Base-by-base conservation (phyloP, 2,888 invertebrate genomes). In the Epinotia ramella region DNA sequence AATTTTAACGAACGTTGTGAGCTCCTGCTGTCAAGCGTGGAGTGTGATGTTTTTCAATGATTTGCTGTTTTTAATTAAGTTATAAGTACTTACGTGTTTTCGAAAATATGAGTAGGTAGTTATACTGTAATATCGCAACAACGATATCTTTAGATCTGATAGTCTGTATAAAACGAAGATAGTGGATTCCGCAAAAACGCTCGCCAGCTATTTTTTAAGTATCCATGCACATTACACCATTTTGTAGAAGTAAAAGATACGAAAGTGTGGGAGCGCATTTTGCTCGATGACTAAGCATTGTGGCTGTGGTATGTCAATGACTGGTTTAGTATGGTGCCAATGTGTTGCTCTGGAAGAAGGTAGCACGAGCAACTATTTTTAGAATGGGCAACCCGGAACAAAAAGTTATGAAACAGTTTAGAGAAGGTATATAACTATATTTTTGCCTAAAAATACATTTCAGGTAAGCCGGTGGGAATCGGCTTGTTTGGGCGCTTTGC, bases 281-380 rank as follows among this genome's bases (percentile, higher is more conserved):
- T 66, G 53, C 66, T 28, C 24, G 40, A 71, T 75, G 75, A 75
- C 70, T 53, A 44, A 62, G 75, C 75, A 56, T 56, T 59, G 9
- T 68, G 60, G 20, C n/a, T 57, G 16, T 40, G 40, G 40, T n/a
- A 59, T 73, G 67, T 68, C 73, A 73, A 73, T 76, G 73, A 66
- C 66, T 66, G 75, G 59, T 33, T 60, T 66, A 71, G 63, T 33
- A 7, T 60, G 2, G 66, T 71, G 24, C 28, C 20, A 28, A 57
- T 59, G 44, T 44, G 9, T 74, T 28, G 53, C 1, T n/a, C 16
- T 9, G 7, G 13, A 12, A 16, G 40, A 24, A 2, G 1, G 46
- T 59, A 59, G 13, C 59, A 16, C 13, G 11, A 12, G 16, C 49
- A 49, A 16, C 16, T 20, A 9, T n/a, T 62, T 40, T 62, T 16